Conservation (phyloP, 2,113 vertebrate genomes). For the Hippocampus zosterae region DNA sequence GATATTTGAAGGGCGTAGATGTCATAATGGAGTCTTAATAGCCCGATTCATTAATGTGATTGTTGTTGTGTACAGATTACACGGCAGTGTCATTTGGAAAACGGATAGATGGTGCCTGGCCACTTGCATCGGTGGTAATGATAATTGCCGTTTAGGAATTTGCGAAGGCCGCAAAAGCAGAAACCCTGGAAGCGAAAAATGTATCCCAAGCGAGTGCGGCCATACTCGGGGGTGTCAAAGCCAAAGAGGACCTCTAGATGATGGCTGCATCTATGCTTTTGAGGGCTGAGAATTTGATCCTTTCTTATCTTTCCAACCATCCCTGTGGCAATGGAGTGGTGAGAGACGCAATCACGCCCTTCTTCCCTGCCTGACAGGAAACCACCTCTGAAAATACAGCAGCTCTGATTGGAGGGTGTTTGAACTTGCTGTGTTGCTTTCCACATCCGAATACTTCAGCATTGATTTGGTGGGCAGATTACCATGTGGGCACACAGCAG, state of each 20-base stretch:
- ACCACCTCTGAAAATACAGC: conserved; percentile 49
- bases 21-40: conserved; percentile 66
- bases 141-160: conserved; percentile 65
- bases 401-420: conserved; percentile 44
- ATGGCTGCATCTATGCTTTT: conserved; percentile 30
- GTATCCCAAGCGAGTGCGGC: conserved; percentile 13
- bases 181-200: conserved; percentile 59
- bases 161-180: conserved; percentile 47
- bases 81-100: conserved; percentile 67
- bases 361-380: conserved; percentile 25
- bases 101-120: conserved; percentile 65
- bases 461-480: not conserved
- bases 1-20: conserved; percentile 20
- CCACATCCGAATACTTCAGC: conserved; percentile 13
- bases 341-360: conserved; percentile 48
- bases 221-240: conserved; percentile 29
- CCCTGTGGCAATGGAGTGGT: conserved; percentile 35
- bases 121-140: conserved; percentile 76
- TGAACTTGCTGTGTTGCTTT: conserved; percentile 33
- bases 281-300: conserved; percentile 27
- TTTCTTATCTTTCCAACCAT: conserved; percentile 41
- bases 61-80: conserved; percentile 68
- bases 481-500: not conserved
- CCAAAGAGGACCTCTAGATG: conserved; percentile 31
- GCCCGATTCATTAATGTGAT: conserved; percentile 72